Percentiles rank a stretch among this genome's conserved stretches.
Evolutionary conservation across 2,113 vertebrate species (phyloP).

Genomic region (Poeciliopsis occidentalis): DNA sequence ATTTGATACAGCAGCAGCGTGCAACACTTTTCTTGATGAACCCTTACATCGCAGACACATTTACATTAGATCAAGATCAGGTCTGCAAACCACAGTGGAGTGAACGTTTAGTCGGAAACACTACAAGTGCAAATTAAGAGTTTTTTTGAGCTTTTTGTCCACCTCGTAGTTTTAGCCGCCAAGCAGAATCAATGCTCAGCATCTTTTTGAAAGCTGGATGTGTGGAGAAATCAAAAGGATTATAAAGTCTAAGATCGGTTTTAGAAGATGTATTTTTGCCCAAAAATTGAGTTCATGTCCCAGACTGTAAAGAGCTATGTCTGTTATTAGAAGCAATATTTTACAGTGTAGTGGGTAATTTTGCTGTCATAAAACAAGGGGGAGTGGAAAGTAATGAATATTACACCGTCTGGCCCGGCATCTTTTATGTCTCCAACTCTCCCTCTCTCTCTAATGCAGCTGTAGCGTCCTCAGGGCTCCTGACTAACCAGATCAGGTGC

Average conservation of each 20-base stretch:
- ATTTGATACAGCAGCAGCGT: neutral
- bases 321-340: conserved; percentile 55
- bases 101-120: neutral
- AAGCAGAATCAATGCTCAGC: neutral
- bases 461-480: conserved; percentile 72
- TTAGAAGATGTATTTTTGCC: neutral
- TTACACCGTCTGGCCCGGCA: conserved; percentile 66
- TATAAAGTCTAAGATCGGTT: neutral
- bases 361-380: conserved; percentile 64
- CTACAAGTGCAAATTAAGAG: neutral
- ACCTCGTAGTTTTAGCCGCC: neutral
- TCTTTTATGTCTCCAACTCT: conserved; percentile 44
- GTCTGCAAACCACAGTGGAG: neutral
- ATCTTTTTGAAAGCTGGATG: too few relatives aligned
- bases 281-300: conserved; percentile 22
- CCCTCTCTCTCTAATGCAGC: conserved; percentile 65
- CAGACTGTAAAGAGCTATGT: conserved; percentile 37
- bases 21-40: neutral
- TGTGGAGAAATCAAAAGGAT: neutral
- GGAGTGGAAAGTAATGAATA: conserved; percentile 71
- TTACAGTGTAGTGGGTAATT: conserved; percentile 71
- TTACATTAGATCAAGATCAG: too few relatives aligned
- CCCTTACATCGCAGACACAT: too few relatives aligned
- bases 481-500: conserved; percentile 80
- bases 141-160: neutral